Evolutionary conservation across 2,888 invertebrate genomes (phyloP).

Genomic region (Amiota minor): DNA sequence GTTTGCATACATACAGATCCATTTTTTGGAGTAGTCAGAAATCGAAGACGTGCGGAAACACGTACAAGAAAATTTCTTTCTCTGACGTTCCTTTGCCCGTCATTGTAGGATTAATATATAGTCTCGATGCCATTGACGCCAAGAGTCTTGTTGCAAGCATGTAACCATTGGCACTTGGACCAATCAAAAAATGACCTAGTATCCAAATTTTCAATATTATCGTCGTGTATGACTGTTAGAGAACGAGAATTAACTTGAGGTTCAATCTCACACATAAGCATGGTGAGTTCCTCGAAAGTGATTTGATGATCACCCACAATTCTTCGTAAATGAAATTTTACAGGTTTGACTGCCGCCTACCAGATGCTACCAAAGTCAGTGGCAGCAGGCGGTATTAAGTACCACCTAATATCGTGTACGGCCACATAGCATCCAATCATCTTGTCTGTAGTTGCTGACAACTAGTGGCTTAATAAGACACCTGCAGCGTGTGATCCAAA

Average conservation of each 20-base stretch:
- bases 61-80: no score
- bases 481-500: no score
- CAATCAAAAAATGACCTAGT: no score
- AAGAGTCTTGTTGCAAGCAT: background rate
- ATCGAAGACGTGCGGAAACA: no score
- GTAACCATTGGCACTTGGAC: no score
- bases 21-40: no score
- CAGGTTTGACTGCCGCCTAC: no score
- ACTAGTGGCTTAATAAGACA: no score
- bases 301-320: background rate
- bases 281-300: background rate
- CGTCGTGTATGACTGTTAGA: background rate
- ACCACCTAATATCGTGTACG: background rate
- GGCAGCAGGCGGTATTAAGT: no score
- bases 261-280: background rate
- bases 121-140: no score
- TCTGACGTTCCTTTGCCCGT: background rate
- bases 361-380: background rate
- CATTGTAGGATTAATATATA: background rate
- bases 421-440: background rate
- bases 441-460: no score
- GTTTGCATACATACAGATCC: no score
- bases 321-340: background rate
- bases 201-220: background rate
- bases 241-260: background rate